Evolutionary conservation across 2,113 vertebrate genomes (phyloP).

Genomic region (Pelecanus crispus): DNA sequence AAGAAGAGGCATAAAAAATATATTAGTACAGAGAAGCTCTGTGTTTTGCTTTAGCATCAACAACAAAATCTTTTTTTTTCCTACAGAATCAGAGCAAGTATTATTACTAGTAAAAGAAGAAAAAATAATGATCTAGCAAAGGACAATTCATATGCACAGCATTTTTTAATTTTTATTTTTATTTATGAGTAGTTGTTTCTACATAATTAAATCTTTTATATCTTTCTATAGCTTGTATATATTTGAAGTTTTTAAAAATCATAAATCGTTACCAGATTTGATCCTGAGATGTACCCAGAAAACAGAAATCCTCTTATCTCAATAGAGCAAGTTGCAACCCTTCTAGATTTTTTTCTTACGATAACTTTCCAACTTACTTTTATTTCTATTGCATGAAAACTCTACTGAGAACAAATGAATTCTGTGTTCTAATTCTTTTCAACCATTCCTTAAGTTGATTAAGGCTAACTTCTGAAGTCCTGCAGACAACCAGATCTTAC

Average conservation of each 20-base stretch:
- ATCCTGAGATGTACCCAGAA: not conserved
- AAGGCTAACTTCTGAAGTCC: not conserved
- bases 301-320: not conserved
- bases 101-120: not conserved
- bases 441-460: not conserved
- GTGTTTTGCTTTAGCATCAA: not conserved
- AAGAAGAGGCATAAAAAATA: not conserved
- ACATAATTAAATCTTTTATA: not conserved
- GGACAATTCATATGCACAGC: not conserved
- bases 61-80: not conserved
- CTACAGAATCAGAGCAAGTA: not conserved
- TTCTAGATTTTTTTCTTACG: not conserved
- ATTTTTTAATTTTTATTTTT: not conserved
- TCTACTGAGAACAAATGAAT: not conserved
- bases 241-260: not conserved
- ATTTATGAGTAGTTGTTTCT: not conserved
- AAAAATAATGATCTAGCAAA: not conserved
- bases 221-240: not conserved
- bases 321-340: not conserved
- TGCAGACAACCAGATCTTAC: not conserved
- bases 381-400: not conserved
- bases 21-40: not conserved
- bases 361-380: not conserved
- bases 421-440: not conserved
- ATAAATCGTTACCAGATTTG: not conserved